These are phyloP conservation scores for Nemurella pictetii DNA, from an alignment of 2,888 invertebrate genomes.

Conservation along the genomic window DNA sequence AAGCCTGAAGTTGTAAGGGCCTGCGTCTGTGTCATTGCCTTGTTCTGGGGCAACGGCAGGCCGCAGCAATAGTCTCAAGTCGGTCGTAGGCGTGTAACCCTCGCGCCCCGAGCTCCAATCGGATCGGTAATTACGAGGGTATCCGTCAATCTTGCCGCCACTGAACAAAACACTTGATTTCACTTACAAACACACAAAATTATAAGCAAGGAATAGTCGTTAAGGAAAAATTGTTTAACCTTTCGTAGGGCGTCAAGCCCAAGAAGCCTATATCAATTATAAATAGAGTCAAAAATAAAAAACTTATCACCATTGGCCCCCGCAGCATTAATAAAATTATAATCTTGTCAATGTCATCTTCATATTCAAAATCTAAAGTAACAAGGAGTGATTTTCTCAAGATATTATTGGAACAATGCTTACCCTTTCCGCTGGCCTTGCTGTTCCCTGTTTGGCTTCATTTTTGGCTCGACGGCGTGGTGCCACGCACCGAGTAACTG, in stretches of 20 bases:
- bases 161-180: neutral
- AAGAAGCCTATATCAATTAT: neutral
- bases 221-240: neutral
- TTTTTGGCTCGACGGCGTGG: constrained; percentile 48
- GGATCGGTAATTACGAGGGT: neutral
- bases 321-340: neutral
- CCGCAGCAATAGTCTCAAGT: constrained; percentile 56
- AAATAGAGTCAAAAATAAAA: neutral
- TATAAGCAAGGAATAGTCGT: neutral
- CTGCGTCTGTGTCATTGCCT: constrained; percentile 54
- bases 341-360: neutral
- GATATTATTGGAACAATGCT: neutral
- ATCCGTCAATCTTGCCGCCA: neutral
- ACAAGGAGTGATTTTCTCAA: neutral
- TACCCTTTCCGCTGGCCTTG: neutral
- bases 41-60: neutral
- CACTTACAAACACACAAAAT: neutral
- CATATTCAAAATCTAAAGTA: neutral
- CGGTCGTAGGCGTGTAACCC: constrained; percentile 54
- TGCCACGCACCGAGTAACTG: constrained; percentile 53
- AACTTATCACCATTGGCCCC: neutral
- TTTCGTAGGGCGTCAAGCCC: neutral
- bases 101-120: neutral
- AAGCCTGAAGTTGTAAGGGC: constrained; percentile 67
- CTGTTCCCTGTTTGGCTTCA: constrained; percentile 25